Evolutionary conservation across 2,888 invertebrate genomes (phyloP), one percentile per base, ranked within the genome.

Genomic region (Ormyrus labotus): DNA sequence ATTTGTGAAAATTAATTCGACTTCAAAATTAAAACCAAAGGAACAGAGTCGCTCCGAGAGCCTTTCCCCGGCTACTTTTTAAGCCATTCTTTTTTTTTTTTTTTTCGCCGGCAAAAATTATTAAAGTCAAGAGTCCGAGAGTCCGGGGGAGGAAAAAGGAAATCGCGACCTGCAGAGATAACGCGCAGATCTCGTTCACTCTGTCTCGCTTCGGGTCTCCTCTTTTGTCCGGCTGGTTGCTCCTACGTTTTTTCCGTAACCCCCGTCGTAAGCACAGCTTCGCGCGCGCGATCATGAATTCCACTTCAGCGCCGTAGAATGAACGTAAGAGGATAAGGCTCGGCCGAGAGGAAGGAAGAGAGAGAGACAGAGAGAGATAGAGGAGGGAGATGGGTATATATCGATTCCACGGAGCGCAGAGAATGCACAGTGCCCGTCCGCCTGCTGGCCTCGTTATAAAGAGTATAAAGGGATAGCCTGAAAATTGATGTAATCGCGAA

Each of bases 251-350:
- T 34, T 63, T 50, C 34, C 70, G 13, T 6, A 51, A 53, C 53
- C 69, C 13, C 19, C 45, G 57, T 57, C 53, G 34, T 51, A 34
- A 34, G 34, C 69, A 48, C 57, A 57, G n/a, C 13, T 48, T 58
- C 50, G 9, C 47, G 53, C 51, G 50, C 13, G 60, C 61, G 76
- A 80, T 80, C 76, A 72, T 76, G 76, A 76, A 80, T 80, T 80
- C 76, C 69, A 76, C 76, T 80, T 80, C 55, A 67, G 63, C 70
- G 61, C 51, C 63, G 67, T 65, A 50, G 71, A 74, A 80, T 72
- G 65, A 79, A 74, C 63, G 79, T 74, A 79, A 74, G 79, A 79
- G 74, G 74, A 74, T 79, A 79, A 80, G 70, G 71, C 47, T 53
- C 19, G 47, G 50, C 5, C 7, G n/a, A 53, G 58, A 34, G 13